Conservation (phyloP, 2,888 invertebrate species). For the Bembecia ichneumoniformis region DNA sequence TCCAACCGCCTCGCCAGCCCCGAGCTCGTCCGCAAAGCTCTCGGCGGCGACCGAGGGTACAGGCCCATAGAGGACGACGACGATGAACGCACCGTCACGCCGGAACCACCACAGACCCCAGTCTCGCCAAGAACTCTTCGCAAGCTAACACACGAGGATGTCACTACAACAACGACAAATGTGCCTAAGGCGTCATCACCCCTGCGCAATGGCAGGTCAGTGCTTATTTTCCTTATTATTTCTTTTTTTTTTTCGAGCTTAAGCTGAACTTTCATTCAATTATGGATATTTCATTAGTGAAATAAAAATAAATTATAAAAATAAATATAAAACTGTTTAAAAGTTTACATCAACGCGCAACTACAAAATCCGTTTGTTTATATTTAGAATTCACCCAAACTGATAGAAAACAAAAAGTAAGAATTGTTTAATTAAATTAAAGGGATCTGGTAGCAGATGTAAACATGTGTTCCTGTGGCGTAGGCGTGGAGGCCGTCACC, state of each 20-base stretch:
- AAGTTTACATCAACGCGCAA: too few relatives aligned
- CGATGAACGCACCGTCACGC: slow-evolving; percentile 51
- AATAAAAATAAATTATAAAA: too few relatives aligned
- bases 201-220: slow-evolving; percentile 53
- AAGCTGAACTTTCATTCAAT: too few relatives aligned
- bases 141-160: slow-evolving; percentile 54
- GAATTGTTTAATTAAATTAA: slow-evolving; percentile 24
- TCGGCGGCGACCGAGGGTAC: slow-evolving; percentile 53
- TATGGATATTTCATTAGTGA: too few relatives aligned
- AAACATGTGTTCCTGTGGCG: slow-evolving; percentile 56
- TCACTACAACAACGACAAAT: slow-evolving; percentile 43
- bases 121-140: slow-evolving; percentile 48
- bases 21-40: slow-evolving; percentile 84
- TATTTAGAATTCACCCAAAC: neutral
- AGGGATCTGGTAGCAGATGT: slow-evolving; percentile 37
- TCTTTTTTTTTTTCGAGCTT: too few relatives aligned
- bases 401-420: neutral
- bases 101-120: slow-evolving; percentile 39
- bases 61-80: slow-evolving; percentile 54
- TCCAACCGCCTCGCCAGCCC: slow-evolving; percentile 86
- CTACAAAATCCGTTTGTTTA: too few relatives aligned
- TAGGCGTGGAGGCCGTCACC: slow-evolving; percentile 55
- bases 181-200: slow-evolving; percentile 30
- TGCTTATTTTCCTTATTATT: neutral
- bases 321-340: too few relatives aligned